These are phyloP conservation scores for Sandelia bainsii DNA, from an alignment of 2,797 vertebrate genomes.

Conservation along the genomic window DNA sequence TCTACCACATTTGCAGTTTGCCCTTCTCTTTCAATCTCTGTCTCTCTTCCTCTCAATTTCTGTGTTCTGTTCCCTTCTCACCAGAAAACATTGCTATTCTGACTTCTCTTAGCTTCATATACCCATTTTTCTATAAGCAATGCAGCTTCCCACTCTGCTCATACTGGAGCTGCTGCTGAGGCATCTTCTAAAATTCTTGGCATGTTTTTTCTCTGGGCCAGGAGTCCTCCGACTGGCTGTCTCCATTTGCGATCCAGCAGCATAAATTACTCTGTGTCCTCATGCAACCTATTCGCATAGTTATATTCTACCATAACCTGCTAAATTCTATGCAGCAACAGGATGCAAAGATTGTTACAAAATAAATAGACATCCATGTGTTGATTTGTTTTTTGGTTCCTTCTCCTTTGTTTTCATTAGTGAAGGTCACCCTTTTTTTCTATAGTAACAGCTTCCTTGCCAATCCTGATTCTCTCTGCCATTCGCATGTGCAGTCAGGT, in stretches of 20 bases:
- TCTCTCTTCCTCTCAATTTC: constrained; percentile 4
- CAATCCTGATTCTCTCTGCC: constrained; percentile 18
- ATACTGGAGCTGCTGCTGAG: constrained; percentile 66
- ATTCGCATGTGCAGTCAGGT: constrained; percentile 29
- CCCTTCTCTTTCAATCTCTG: constrained; percentile 21
- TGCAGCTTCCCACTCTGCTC: constrained; percentile 32
- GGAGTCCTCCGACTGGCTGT: constrained; percentile 62
- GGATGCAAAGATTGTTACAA: constrained; percentile 49
- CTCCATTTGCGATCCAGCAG: constrained; percentile 66
- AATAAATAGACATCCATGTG: constrained; percentile 46
- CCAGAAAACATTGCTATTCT: constrained; percentile 16
- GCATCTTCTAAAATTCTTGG: constrained; percentile 72
- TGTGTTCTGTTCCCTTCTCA: constrained; percentile 10
- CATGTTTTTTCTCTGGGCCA: constrained; percentile 61
- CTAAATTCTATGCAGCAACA: constrained; percentile 1
- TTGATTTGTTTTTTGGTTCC: constrained; percentile 22
- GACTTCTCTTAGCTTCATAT: constrained; percentile 3
- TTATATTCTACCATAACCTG: not conserved
- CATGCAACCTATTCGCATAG: constrained; percentile 65
- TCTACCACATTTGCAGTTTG: not conserved
- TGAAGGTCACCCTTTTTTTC: constrained; percentile 39
- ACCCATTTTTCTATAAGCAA: constrained; percentile 45
- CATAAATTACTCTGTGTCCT: constrained; percentile 77
- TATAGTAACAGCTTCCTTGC: constrained; percentile 41
- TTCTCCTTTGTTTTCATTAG: constrained; percentile 39